Percentiles rank a stretch among this genome's conserved stretches.
These are phyloP conservation scores for Diorhabda sublineata DNA, from an alignment of 1,140 invertebrate genomes.

Conservation along the genomic window DNA sequence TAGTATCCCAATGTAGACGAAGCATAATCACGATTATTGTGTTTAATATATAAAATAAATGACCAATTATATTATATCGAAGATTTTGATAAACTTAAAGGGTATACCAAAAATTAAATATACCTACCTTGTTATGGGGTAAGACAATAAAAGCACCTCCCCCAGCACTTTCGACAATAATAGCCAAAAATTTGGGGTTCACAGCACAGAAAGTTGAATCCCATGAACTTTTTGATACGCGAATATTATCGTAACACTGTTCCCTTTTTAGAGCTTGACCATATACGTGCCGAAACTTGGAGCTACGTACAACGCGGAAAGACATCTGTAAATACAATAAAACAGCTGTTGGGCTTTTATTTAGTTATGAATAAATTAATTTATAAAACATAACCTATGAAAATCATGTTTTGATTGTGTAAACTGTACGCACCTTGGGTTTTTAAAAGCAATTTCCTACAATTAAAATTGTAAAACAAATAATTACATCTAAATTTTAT, in stretches of 20 bases:
- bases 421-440: slow-evolving; percentile 31
- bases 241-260: slow-evolving; percentile 98
- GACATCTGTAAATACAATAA: slow-evolving; percentile 65
- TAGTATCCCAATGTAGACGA: too few species aligned
- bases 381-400: slow-evolving; percentile 38
- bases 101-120: background rate
- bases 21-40: too few species aligned
- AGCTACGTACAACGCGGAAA: slow-evolving; percentile 91
- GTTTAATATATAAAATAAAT: too few species aligned
- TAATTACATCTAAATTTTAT: slow-evolving; percentile 34
- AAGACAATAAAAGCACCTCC: slow-evolving; percentile 98
- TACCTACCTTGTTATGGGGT: slow-evolving; percentile 86
- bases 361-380: slow-evolving; percentile 12
- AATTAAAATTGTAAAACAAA: slow-evolving; percentile 8
- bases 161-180: slow-evolving; percentile 97
- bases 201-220: slow-evolving; percentile 98
- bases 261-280: slow-evolving; percentile 94
- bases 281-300: slow-evolving; percentile 98
- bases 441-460: slow-evolving; percentile 13
- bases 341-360: background rate
- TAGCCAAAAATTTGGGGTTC: slow-evolving; percentile 98
- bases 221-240: slow-evolving; percentile 97
- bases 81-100: too few species aligned
- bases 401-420: slow-evolving; percentile 21
- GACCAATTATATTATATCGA: too few species aligned